phyloP scores from a whole-genome alignment of 2,113 vertebrate species.

The Parus major region DNA sequence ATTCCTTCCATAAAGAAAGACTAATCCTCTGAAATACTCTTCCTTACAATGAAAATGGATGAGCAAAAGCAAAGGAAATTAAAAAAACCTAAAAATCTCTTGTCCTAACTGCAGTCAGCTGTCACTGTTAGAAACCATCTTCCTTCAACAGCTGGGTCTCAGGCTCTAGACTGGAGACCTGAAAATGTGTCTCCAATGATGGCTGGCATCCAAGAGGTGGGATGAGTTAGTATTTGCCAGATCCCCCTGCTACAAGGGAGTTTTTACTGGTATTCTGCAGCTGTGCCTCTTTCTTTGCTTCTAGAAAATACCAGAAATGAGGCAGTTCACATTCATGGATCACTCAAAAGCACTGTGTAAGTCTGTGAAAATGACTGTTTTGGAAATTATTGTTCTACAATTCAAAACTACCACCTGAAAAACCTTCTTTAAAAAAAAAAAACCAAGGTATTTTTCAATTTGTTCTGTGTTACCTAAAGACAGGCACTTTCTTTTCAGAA shows the following conservation, averaged over 20 bases:
- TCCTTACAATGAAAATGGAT: neutral
- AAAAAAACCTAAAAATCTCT: neutral
- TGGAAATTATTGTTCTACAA: neutral
- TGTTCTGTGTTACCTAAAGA: slow-evolving; percentile 64
- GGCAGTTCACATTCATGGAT: neutral
- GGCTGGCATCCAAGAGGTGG: neutral
- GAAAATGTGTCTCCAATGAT: neutral
- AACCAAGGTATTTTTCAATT: neutral
- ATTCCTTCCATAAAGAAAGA: neutral
- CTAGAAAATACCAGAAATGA: neutral
- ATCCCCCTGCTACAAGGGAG: neutral
- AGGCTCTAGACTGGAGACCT: neutral
- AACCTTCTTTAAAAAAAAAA: neutral
- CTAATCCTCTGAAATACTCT: neutral
- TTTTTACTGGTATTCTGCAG: neutral
- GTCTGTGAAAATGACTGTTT: neutral
- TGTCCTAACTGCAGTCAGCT: neutral
- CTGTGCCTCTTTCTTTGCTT: neutral
- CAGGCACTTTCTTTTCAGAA: neutral
- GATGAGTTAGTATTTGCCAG: neutral
- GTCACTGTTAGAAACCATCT: neutral
- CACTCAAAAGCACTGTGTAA: neutral
- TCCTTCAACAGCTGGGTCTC: neutral
- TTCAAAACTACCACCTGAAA: neutral
- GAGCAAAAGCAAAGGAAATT: neutral